phyloP scores from a whole-genome alignment of 2,888 invertebrate genomes.

The Luperina testacea region DNA sequence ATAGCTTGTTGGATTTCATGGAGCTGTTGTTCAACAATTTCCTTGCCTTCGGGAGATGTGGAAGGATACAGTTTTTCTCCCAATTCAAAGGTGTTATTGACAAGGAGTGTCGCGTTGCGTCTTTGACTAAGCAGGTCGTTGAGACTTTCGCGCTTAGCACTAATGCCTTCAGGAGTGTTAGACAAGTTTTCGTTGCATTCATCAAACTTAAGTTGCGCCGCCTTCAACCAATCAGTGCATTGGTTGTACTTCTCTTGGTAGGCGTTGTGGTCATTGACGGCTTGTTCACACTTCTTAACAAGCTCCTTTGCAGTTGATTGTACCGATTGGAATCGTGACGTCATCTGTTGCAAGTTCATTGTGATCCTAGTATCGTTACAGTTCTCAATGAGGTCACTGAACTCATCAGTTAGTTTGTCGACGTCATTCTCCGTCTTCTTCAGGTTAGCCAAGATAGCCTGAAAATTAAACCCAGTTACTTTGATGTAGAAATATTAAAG shows the following conservation, averaged over 20 bases:
- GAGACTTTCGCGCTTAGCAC: constrained; percentile 92
- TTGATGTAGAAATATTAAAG: constrained; percentile 17
- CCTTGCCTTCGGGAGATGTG: constrained; percentile 96
- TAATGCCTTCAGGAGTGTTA: constrained; percentile 92
- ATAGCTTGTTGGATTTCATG: constrained; percentile 95
- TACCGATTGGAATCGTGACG: constrained; percentile 96
- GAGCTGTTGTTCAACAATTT: constrained; percentile 94
- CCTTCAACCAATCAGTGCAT: constrained; percentile 94
- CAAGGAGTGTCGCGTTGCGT: constrained; percentile 92
- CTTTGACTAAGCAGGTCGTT: constrained; percentile 94
- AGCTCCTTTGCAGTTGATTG: constrained; percentile 97
- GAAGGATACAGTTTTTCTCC: constrained; percentile 97
- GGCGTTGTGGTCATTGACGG: constrained; percentile 94
- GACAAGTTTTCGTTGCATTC: constrained; percentile 91
- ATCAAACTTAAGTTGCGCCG: constrained; percentile 93
- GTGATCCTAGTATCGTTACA: constrained; percentile 96
- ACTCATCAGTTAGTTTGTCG: constrained; percentile 96
- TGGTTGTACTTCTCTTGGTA: constrained; percentile 96
- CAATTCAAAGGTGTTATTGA: constrained; percentile 95
- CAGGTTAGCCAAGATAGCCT: constrained; percentile 94
- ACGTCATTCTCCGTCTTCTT: constrained; percentile 96
- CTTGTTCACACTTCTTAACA: constrained; percentile 97
- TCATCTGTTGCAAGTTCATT: constrained; percentile 96
- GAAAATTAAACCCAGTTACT: constrained; percentile 70
- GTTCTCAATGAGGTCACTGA: constrained; percentile 95